Percentiles rank a stretch among this genome's conserved stretches.
phyloP scores from a whole-genome alignment of 2,113 vertebrate genomes.

The Brachyistius frenatus region DNA sequence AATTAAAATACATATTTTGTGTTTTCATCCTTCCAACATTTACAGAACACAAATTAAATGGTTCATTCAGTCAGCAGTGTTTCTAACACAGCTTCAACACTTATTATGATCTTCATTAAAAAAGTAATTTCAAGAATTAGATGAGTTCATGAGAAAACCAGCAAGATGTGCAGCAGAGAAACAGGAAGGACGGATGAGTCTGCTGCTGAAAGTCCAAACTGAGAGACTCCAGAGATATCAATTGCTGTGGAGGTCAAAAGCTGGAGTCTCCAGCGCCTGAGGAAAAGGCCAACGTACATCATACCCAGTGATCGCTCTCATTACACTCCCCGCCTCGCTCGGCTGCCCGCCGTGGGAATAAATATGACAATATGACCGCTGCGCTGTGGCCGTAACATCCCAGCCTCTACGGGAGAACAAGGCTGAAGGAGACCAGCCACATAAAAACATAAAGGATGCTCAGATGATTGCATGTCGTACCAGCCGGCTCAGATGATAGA shows the following conservation, averaged over 20 bases:
- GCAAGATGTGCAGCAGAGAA: conserved; percentile 9
- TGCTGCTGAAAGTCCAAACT: conserved; percentile 3
- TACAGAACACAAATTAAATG: no score
- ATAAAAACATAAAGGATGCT: conserved; percentile 23
- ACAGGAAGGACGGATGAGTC: background rate
- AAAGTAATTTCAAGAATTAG: no score
- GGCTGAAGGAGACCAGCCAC: background rate
- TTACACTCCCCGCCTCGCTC: conserved; percentile 37
- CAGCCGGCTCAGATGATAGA: conserved; percentile 16
- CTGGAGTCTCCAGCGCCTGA: conserved; percentile 3
- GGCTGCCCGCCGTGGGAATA: conserved; percentile 14
- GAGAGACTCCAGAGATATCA: conserved; percentile 23
- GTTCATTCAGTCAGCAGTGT: no score
- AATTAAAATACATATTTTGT: no score
- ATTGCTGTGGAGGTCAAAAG: conserved; percentile 41
- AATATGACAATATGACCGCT: conserved; percentile 28
- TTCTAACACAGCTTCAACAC: no score
- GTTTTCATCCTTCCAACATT: no score
- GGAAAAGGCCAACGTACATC: conserved; percentile 34
- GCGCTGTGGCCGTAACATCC: conserved; percentile 1
- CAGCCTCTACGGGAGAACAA: background rate
- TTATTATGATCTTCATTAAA: no score
- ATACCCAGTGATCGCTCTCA: conserved; percentile 41
- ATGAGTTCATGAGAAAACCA: background rate
- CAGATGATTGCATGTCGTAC: conserved; percentile 9